Base-by-base conservation (phyloP, 2,888 invertebrate genomes). In the Brenthis ino region DNA sequence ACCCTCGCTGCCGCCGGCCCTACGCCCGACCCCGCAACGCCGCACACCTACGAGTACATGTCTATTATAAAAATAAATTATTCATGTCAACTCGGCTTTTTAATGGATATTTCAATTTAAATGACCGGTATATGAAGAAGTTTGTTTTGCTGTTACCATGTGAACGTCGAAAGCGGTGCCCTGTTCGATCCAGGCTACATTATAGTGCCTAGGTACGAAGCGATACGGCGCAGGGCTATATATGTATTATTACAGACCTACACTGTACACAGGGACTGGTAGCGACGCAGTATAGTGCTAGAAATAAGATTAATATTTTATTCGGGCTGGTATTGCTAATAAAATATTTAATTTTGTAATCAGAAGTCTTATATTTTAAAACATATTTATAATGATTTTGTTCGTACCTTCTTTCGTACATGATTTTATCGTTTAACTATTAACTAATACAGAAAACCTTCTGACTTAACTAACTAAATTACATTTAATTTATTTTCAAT, bases 121-220 rank as follows among this genome's bases (percentile, higher is more conserved):
- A 66, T 68, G 71, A 69, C 66, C 67, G 71, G 57, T 64, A 55
- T 69, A 67, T 65, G 69, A 70, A 74, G 58, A 74, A 79, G 80
- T 87, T 87, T 87, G 86, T 85, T 87, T 85, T 85, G 70, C 72
- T 79, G 89, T 89, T 85, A 74, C 88, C 84, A 90, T 89, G 86
- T 78, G 80, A 88, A 88, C 87, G 77, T 80, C 79, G 77, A 79
- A 66, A 60, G 28, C 50, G 28, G 37, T 8, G 37, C 57, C 67
- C 57, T 54, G 60, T 60, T 70, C 70, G 68, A 78, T 74, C 67
- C 71, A 76, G 70, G 75, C 73, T 73, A 67, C 65, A 68, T 71
- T 74, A 72, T 76, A 74, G 83, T 85, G 77, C 80, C 83, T 86
- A 87, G 85, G 83, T 79, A 87, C 86, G 77, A 76, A 74, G 76